phyloP scores from a whole-genome alignment of 2,113 vertebrate species.

The Nettapus auritus region DNA sequence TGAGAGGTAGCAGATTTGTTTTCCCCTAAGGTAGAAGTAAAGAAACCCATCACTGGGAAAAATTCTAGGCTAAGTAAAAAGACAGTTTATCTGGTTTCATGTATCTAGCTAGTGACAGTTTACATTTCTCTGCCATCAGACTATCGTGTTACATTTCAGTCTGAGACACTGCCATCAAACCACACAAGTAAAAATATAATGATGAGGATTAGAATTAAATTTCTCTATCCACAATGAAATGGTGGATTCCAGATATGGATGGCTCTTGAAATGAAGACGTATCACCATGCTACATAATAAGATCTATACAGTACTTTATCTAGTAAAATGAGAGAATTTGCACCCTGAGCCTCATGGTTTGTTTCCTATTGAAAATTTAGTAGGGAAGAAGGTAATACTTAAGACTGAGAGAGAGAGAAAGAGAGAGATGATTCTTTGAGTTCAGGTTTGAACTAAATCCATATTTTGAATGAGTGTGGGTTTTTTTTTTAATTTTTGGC shows the following conservation, averaged over 20 bases:
- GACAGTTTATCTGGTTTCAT: not conserved
- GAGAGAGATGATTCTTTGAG: not conserved
- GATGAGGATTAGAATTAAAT: not conserved
- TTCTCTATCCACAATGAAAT: not conserved
- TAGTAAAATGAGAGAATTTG: not conserved
- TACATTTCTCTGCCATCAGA: not conserved
- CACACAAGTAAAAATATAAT: not conserved
- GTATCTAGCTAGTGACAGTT: not conserved
- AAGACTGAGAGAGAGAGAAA: not conserved
- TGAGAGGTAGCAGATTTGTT: not conserved
- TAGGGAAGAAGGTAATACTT: not conserved
- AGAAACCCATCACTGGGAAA: not conserved
- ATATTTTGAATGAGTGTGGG: not conserved
- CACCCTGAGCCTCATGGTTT: not conserved
- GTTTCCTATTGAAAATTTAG: not conserved
- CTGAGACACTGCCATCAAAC: not conserved
- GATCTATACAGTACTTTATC: not conserved
- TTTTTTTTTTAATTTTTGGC: not conserved
- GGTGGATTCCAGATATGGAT: not conserved
- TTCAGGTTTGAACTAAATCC: not conserved
- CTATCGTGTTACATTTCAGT: not conserved
- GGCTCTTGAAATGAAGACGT: not conserved
- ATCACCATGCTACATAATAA: not conserved
- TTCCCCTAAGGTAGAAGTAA: not conserved
- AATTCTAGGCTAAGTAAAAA: not conserved